Base-by-base conservation (phyloP, 2,113 vertebrate species). In the Ramphastos sulfuratus region DNA sequence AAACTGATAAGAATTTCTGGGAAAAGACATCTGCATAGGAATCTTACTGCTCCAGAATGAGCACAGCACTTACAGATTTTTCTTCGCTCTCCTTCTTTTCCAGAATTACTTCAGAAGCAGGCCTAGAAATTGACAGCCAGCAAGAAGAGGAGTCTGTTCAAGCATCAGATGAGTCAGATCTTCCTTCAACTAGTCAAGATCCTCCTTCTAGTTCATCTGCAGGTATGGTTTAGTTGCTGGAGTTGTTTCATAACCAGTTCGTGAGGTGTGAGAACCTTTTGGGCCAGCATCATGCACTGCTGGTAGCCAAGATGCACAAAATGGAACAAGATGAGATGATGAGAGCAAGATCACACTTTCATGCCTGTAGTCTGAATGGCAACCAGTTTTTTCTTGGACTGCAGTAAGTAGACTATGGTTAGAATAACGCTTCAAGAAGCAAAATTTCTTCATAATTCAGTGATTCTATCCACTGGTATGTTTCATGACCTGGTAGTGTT, bases 131-230 rank as follows among this genome's bases (percentile, higher is more conserved):
- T 1, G 98, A 98, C 75, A 98, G 98, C 46, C 99, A 99, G 93
- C 98, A 98, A 70, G 99, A 99, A 73, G 99, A 98, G 88, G 98
- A 99, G 87, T 95, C 98, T 59, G 97, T 97, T 74, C 99, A 99
- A 89, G 97, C 98, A 2, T 97, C 98, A 76, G 99, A 99, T 93
- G 98, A 98, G 54, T 96, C 98, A 70, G 98, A 98, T 90, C 98
- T 99, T 81, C 98, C 99, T 61, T 99, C 98, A 3, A 99, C 99
- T 89, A 99, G 98, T 96, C 99, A 99, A 95, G 99, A 99, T 87
- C 99, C 99, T n/a, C 98, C 99, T 31, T 99, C 99, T 6, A 99
- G 99, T 95, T 99, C 98, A 58, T 98, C 99, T 94, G 99, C 97
- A 96, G 98, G 98, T 98, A 94, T 6, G 25, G 20, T 7, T 42